Evolutionary conservation across 2,113 vertebrate genomes (phyloP), one percentile per base, ranked within the genome.

Genomic region (Monopterus albus): DNA sequence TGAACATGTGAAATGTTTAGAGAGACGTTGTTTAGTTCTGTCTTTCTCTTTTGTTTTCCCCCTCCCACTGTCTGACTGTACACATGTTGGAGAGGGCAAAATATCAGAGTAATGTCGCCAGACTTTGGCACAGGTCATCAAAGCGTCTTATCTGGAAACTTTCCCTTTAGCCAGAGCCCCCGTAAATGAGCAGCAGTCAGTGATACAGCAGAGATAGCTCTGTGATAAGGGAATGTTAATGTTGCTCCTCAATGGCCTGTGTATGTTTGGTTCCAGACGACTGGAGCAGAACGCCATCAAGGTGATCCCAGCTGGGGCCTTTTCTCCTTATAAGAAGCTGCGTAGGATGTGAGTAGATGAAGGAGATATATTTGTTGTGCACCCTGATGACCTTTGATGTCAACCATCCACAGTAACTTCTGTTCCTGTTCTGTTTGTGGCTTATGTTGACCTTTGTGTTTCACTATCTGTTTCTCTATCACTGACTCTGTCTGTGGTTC

Each of bases 211-310:
- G 39, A 46, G 63, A 83, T 82, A 79, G 57, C 39, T 45, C 67
- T 18, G 56, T 55, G 84, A 88, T 86, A 79, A 18, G 81, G 45
- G 40, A 70, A 84, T 82, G 77, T 78, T 79, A 85, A 85, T 67
- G 84, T 50, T 23, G 47, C 71, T 63, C 31, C 64, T 84, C 66
- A 88, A 79, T 72, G 77, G 81, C 75, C 67, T 88, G 88, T 88
- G 81, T 89, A 35, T 89, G 67, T 90, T 85, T 81, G 81, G 77
- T 90, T 93, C 57, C 93, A 99, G 98, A 93, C 96, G 98, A 74
- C 89, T 99, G 91, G 98, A 99, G 85, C 98, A 99, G 92, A 99
- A 99, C 83, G 94, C 96, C 83, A 98, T 99, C 93, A 99, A 96
- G 93, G 93, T 95, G 87, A 98, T 99, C 81, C 96, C 98, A 81